These are phyloP conservation scores for Stegana nigrithorax DNA, from an alignment of 2,888 invertebrate species.

Conservation along the genomic window DNA sequence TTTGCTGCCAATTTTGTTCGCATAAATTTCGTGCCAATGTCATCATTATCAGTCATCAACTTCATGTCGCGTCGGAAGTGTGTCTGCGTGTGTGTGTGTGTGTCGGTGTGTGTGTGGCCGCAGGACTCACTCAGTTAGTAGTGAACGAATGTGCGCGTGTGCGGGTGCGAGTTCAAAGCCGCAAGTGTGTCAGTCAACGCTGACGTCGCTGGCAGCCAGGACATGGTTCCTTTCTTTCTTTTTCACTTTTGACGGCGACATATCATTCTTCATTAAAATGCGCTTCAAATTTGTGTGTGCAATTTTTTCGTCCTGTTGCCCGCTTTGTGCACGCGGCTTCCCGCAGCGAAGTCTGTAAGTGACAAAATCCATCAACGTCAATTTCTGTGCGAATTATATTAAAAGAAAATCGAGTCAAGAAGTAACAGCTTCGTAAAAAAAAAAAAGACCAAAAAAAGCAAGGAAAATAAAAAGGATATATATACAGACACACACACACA, in stretches of 20 bases:
- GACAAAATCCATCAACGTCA: slow-evolving; percentile 66
- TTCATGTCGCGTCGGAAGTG: not conserved
- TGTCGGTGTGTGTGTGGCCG: no score
- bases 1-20: not conserved
- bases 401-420: slow-evolving; percentile 55
- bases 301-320: not conserved
- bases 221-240: not conserved
- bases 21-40: not conserved
- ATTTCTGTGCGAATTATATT: slow-evolving; percentile 60
- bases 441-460: not conserved
- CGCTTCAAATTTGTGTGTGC: slow-evolving; percentile 37
- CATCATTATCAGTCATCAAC: slow-evolving; percentile 13
- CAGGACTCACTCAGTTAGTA: no score
- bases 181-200: slow-evolving; percentile 29
- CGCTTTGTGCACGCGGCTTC: not conserved
- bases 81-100: no score
- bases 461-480: not conserved
- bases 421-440: not conserved
- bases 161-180: slow-evolving; percentile 55
- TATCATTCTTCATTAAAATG: slow-evolving; percentile 62
- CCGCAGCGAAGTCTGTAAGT: slow-evolving; percentile 47
- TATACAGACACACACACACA: not conserved
- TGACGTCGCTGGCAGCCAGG: slow-evolving; percentile 25
- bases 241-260: slow-evolving; percentile 36
- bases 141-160: no score